Evolutionary conservation across 2,888 invertebrate genomes (phyloP).

Genomic region (Vesta saturnalis): DNA sequence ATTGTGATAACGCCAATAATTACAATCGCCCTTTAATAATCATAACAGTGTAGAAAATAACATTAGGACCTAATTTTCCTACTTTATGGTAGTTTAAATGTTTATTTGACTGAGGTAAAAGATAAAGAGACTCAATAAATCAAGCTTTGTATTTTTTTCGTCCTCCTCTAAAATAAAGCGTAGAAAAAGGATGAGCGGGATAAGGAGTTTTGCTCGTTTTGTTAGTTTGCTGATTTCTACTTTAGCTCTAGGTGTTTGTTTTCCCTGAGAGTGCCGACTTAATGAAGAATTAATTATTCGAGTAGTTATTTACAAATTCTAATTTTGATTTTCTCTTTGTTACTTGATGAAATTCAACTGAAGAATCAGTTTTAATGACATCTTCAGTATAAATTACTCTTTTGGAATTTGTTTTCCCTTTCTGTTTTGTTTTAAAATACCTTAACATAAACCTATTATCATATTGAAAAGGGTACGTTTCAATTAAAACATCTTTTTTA

Average conservation of each 20-base stretch:
- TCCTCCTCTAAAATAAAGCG: conserved; percentile 9
- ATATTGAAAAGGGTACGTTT: neutral
- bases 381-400: conserved; percentile 25
- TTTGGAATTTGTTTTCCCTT: conserved; percentile 17
- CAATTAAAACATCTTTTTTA: neutral
- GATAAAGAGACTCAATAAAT: conserved; percentile 18
- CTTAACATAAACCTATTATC: neutral
- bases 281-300: conserved; percentile 45
- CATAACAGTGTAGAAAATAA: conserved; percentile 1
- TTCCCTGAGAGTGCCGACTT: conserved; percentile 41
- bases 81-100: conserved; percentile 19
- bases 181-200: conserved; percentile 3
- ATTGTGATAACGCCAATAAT: neutral
- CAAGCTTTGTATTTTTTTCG: neutral
- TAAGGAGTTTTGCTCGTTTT: conserved; percentile 25
- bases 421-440: conserved; percentile 6
- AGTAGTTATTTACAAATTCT: conserved; percentile 36
- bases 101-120: conserved; percentile 26
- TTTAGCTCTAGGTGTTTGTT: conserved; percentile 45
- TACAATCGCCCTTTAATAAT: neutral
- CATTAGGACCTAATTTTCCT: conserved; percentile 17
- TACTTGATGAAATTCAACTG: conserved; percentile 28
- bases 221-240: conserved; percentile 40
- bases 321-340: conserved; percentile 30
- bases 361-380: conserved; percentile 31